These are phyloP conservation scores for Carabus problematicus DNA, from an alignment of 2,888 invertebrate species.

Conservation along the genomic window DNA sequence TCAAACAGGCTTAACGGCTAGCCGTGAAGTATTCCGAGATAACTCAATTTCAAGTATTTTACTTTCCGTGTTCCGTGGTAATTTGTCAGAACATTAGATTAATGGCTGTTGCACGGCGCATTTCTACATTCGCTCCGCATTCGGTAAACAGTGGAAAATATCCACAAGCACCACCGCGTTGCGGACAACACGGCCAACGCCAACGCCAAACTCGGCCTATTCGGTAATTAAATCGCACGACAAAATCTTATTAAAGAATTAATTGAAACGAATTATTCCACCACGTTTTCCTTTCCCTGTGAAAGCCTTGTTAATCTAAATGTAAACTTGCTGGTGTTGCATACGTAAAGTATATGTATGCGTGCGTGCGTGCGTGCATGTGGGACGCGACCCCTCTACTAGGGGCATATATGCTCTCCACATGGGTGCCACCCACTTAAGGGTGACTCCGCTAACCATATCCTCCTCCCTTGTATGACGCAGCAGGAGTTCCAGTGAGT, in stretches of 20 bases:
- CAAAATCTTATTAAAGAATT: slow-evolving; percentile 39
- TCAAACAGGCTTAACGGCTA: not conserved
- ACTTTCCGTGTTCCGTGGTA: slow-evolving; percentile 27
- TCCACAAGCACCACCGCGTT: not conserved
- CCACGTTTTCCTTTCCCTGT: slow-evolving; percentile 5
- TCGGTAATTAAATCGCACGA: slow-evolving; percentile 28
- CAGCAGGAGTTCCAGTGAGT: not conserved
- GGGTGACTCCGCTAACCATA: slow-evolving; percentile 1
- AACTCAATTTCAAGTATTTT: slow-evolving; percentile 36
- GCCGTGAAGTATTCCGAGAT: slow-evolving; percentile 3
- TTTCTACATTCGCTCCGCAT: slow-evolving; percentile 7
- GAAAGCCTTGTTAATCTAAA: slow-evolving; percentile 14
- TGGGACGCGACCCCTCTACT: too few relatives aligned
- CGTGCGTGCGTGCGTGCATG: too few relatives aligned
- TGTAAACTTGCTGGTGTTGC: slow-evolving; percentile 12
- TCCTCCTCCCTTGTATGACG: slow-evolving; percentile 8
- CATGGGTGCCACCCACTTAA: too few relatives aligned
- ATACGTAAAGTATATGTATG: too few relatives aligned
- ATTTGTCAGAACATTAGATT: slow-evolving; percentile 39
- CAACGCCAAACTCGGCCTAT: too few relatives aligned
- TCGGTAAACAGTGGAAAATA: not conserved
- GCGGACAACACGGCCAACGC: slow-evolving; percentile 30
- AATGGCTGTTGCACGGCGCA: slow-evolving; percentile 18
- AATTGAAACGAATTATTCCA: slow-evolving; percentile 38
- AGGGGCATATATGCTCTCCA: too few relatives aligned